Percentiles rank a stretch among this genome's conserved stretches.
These are phyloP conservation scores for Alectura lathami DNA, from an alignment of 2,113 vertebrate species.

Conservation along the genomic window DNA sequence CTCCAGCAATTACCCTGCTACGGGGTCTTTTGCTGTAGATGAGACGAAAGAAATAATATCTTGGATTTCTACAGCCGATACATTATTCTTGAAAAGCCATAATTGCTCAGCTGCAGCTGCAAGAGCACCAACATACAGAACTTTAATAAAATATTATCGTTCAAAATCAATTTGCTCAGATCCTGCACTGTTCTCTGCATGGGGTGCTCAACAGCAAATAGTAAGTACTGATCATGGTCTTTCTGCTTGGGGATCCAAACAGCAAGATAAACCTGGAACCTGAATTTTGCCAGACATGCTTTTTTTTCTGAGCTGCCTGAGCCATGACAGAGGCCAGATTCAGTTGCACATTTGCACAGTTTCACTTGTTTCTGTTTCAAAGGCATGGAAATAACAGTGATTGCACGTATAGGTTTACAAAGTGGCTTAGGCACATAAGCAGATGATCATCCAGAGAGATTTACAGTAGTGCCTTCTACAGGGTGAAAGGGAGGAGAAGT, in stretches of 20 bases:
- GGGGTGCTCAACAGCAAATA: not conserved
- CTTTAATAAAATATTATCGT: conserved; percentile 35
- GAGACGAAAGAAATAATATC: conserved; percentile 5
- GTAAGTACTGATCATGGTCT: not conserved
- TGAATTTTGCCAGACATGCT: not conserved
- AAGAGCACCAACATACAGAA: conserved; percentile 11
- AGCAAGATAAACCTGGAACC: not conserved
- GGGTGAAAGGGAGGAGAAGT: not conserved
- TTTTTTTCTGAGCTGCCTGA: not conserved
- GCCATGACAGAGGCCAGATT: not conserved
- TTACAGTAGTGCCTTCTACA: not conserved
- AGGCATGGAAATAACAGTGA: not conserved
- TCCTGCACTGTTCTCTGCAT: not conserved
- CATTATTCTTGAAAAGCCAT: conserved; percentile 42
- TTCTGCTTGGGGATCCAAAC: not conserved
- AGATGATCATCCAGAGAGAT: conserved; percentile 34
- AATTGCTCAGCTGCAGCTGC: conserved; percentile 36
- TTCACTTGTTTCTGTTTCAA: not conserved
- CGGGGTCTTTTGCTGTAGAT: not conserved
- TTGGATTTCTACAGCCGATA: conserved; percentile 7
- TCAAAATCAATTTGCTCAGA: conserved; percentile 45
- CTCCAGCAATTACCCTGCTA: not conserved
- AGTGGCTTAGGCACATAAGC: conserved; percentile 22
- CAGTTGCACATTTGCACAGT: not conserved
- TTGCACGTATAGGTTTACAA: not conserved